A percentile compares a stretch with the other conserved stretches of the same genome.
Conservation (phyloP, 2,113 vertebrate species). For the Antechinus flavipes region DNA sequence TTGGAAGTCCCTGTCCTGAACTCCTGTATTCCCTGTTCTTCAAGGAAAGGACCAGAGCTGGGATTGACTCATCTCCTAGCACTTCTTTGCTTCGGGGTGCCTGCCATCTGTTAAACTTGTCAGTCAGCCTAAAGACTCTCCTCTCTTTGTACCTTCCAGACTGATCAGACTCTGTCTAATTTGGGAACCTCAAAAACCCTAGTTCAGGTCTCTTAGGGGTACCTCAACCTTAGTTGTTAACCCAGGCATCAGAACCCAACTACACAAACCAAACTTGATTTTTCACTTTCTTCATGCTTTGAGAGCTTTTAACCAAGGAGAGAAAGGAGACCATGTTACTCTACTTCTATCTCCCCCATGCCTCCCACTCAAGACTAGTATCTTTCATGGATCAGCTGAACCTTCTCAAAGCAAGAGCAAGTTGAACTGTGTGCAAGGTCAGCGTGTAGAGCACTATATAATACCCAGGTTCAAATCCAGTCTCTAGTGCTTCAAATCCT, state of each 20-base stretch:
- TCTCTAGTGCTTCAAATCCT: not conserved
- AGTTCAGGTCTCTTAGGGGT: not conserved
- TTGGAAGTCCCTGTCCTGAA: not conserved
- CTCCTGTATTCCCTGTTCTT: not conserved
- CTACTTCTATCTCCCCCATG: not conserved
- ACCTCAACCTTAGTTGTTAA: not conserved
- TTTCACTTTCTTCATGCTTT: not conserved
- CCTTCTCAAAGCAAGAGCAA: not conserved
- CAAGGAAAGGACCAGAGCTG: not conserved
- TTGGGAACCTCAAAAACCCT: not conserved
- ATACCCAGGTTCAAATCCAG: not conserved
- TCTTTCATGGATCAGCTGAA: not conserved
- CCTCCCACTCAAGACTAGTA: not conserved
- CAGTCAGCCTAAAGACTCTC: not conserved
- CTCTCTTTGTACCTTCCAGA: not conserved
- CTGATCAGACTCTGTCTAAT: not conserved
- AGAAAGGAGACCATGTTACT: not conserved
- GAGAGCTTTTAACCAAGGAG: not conserved
- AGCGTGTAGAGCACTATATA: not conserved
- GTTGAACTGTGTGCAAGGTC: not conserved
- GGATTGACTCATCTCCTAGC: not conserved
- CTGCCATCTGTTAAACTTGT: not conserved
- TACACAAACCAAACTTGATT: not conserved
- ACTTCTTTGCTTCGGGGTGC: not conserved
- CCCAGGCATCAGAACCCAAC: not conserved